Evolutionary conservation across 2,797 vertebrate species (phyloP).

Genomic region (Propithecus perrieri): DNA sequence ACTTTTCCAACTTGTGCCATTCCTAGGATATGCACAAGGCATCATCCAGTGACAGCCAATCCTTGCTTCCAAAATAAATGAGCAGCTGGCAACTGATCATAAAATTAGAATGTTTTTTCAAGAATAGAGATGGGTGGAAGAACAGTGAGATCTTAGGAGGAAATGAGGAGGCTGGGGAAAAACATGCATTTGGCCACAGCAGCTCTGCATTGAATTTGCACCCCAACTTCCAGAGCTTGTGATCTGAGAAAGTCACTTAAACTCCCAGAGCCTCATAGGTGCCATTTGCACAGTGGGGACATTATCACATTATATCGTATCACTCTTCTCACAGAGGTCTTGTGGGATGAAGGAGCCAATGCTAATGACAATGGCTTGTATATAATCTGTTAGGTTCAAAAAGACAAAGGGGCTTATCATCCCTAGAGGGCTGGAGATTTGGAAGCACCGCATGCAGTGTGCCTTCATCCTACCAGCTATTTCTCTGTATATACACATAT

Average conservation of each 20-base stretch:
- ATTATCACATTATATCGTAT: not conserved
- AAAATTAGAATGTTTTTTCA: not conserved
- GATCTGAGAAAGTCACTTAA: not conserved
- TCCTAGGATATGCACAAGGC: not conserved
- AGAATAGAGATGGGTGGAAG: not conserved
- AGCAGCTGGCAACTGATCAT: not conserved
- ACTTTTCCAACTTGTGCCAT: not conserved
- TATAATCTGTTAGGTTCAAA: not conserved
- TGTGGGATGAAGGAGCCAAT: not conserved
- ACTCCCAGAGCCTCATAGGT: not conserved
- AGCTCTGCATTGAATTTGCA: not conserved
- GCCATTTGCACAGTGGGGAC: not conserved
- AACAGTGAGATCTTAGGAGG: not conserved
- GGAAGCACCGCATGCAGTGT: not conserved
- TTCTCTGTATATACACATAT: not conserved
- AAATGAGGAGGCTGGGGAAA: not conserved
- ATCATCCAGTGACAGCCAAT: not conserved
- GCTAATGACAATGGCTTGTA: not conserved
- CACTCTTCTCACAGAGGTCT: not conserved
- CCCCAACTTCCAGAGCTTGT: not conserved
- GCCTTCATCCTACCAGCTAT: not conserved
- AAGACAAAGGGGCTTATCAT: not conserved
- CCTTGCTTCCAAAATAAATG: not conserved
- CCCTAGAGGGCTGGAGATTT: not conserved
- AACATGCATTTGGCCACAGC: not conserved